Base-by-base conservation (phyloP, 2,797 vertebrate genomes). In the Carcharodon carcharias region DNA sequence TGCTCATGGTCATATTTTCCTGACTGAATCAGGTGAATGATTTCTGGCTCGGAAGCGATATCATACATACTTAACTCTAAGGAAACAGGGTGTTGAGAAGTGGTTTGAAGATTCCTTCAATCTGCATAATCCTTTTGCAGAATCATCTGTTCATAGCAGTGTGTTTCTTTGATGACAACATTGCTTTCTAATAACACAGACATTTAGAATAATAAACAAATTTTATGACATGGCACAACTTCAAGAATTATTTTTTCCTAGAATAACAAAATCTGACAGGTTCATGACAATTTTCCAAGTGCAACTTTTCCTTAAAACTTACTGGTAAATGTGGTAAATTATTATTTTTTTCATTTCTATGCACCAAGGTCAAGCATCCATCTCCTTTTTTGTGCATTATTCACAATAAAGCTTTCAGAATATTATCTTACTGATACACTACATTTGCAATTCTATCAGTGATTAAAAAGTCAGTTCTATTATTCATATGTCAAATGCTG, bases 401-500 rank as follows among this genome's bases (percentile, higher is more conserved):
- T 77, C 69, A n/a, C 28, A 56, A 54, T n/a, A 73, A 95, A 35
- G 12, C 65, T 95, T 95, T 18, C 18, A 69, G 50, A 95, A 77
- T 14, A 71, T 95, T 58, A 95, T 77, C 94, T 95, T 77, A 54
- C 69, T 16, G 54, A 77, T 95, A 54, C 65, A 69, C 45, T 95
- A 35, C 69, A 95, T 95, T 73, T 73, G 50, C 67, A 95, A 95
- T 95, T 95, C 69, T 50, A 31, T 54, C 67, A 95, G 94, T 95
- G 94, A 95, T 73, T 95, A 73, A 95, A 54, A 95, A 95, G 45
- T 73, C 67, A 95, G 28, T 95, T 95, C 69, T 77, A 56, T 95
- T 95, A 95, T 95, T 95, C 94, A 95, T 73, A 77, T 95, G 69
- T 54, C 67, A 54, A 95, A 56, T 54, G 94, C 94, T 95, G 94